A percentile compares a stretch with the other conserved stretches of the same genome.
These are phyloP conservation scores for Macrocentrus cingulum DNA, from an alignment of 1,140 invertebrate species.

Conservation along the genomic window DNA sequence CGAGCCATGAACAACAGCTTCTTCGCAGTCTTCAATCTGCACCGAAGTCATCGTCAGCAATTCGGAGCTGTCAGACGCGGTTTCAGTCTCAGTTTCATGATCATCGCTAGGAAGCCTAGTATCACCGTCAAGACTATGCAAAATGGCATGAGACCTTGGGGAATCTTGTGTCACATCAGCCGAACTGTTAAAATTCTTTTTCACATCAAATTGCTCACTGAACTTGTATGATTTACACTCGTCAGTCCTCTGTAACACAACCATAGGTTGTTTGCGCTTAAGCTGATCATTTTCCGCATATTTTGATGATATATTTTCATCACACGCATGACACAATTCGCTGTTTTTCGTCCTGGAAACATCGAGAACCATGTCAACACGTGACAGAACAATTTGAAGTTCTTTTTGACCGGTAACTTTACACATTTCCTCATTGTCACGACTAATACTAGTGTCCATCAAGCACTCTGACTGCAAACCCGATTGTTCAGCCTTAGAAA, in stretches of 20 bases:
- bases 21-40: constrained; percentile 9
- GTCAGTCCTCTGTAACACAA: constrained; percentile 35
- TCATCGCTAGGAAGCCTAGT: constrained; percentile 18
- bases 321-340: neutral
- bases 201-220: constrained; percentile 6
- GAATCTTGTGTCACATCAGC: no score
- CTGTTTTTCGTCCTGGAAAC: neutral
- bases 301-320: constrained; percentile 21
- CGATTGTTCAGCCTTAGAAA: neutral
- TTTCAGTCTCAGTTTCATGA: constrained; percentile 44
- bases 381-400: constrained; percentile 30
- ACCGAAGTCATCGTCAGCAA: constrained; percentile 35
- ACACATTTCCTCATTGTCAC: neutral
- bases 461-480: neutral
- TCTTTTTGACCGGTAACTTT: constrained; percentile 15
- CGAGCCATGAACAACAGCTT: neutral
- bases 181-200: no score
- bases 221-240: neutral
- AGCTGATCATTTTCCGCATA: constrained; percentile 30
- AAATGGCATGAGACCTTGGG: no score
- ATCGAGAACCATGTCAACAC: constrained; percentile 26
- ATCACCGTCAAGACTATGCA: no score
- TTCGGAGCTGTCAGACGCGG: constrained; percentile 49
- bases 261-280: constrained; percentile 24
- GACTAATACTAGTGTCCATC: neutral